Percentiles rank a stretch among this genome's conserved stretches.
These are phyloP conservation scores for Heloderma charlesbogerti DNA, from an alignment of 2,113 vertebrate genomes.

Conservation along the genomic window DNA sequence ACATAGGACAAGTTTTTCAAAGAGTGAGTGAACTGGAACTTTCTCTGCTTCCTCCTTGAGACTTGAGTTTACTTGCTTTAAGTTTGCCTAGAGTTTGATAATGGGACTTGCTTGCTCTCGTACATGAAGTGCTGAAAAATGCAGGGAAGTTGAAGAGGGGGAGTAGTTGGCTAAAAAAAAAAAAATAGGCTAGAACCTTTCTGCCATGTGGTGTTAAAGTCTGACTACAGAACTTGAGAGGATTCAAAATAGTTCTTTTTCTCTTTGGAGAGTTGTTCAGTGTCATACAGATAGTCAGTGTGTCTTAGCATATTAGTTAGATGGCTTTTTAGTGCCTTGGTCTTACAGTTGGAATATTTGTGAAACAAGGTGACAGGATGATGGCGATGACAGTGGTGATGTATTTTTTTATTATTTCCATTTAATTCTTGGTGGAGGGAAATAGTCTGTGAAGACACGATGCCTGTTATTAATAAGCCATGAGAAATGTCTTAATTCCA, in stretches of 20 bases:
- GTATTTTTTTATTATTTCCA: neutral
- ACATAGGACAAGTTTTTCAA: neutral
- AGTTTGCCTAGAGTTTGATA: neutral
- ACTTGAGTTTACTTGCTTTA: neutral
- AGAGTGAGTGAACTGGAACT: neutral
- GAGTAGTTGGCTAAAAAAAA: neutral
- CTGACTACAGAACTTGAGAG: neutral
- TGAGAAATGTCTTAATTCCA: neutral
- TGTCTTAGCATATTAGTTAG: neutral
- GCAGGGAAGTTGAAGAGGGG: neutral
- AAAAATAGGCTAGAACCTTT: neutral
- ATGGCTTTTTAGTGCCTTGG: slow-evolving; percentile 10
- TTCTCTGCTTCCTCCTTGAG: neutral
- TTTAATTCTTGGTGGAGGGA: slow-evolving; percentile 42
- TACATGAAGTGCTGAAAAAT: neutral
- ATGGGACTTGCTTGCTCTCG: neutral
- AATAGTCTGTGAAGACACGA: neutral
- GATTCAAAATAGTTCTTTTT: neutral
- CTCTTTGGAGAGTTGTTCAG: slow-evolving; percentile 18
- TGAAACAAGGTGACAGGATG: neutral
- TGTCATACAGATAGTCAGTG: neutral
- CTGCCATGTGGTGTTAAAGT: neutral
- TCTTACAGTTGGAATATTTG: neutral
- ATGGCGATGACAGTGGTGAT: neutral
- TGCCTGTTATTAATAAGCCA: neutral